Evolutionary conservation across 2,888 invertebrate genomes (phyloP).

Genomic region (Copidosoma aretas): DNA sequence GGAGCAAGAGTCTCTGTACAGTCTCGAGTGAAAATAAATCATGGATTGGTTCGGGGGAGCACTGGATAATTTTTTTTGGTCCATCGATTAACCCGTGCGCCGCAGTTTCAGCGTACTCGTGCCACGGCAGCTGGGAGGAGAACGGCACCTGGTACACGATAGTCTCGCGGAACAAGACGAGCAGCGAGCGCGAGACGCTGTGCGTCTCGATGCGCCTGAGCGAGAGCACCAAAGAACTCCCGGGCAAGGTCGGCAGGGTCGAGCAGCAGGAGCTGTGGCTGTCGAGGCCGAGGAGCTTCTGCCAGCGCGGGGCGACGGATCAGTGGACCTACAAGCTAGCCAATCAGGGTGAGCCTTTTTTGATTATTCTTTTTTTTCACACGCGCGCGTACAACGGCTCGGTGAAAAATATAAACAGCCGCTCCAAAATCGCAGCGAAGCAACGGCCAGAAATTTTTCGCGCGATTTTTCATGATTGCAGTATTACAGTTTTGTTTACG

Average conservation of each 20-base stretch:
- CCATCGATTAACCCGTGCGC: too few relatives aligned
- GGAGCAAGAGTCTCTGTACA: too few relatives aligned
- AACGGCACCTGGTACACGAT: slow-evolving; percentile 72
- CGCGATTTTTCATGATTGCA: too few relatives aligned
- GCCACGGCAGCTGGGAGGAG: slow-evolving; percentile 77
- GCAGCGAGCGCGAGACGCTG: slow-evolving; percentile 49
- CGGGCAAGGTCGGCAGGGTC: slow-evolving; percentile 47
- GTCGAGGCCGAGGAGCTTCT: slow-evolving; percentile 53
- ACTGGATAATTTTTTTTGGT: slow-evolving; percentile 1
- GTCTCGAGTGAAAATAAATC: background rate
- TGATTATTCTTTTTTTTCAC: too few relatives aligned
- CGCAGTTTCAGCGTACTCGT: slow-evolving; percentile 71
- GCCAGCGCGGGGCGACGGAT: slow-evolving; percentile 51
- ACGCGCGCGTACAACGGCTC: too few relatives aligned
- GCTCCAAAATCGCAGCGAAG: too few relatives aligned
- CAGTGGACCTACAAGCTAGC: slow-evolving; percentile 56
- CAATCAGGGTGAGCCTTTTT: slow-evolving; percentile 51
- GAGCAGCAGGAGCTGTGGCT: slow-evolving; percentile 55
- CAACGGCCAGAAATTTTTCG: background rate
- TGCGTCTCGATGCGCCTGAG: slow-evolving; percentile 58
- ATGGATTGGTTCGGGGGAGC: background rate
- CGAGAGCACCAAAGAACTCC: slow-evolving; percentile 47
- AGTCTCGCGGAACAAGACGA: slow-evolving; percentile 64
- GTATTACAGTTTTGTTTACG: too few relatives aligned
- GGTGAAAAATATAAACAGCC: too few relatives aligned